Conservation (phyloP, 2,797 vertebrate species). For the Poecile montanus region DNA sequence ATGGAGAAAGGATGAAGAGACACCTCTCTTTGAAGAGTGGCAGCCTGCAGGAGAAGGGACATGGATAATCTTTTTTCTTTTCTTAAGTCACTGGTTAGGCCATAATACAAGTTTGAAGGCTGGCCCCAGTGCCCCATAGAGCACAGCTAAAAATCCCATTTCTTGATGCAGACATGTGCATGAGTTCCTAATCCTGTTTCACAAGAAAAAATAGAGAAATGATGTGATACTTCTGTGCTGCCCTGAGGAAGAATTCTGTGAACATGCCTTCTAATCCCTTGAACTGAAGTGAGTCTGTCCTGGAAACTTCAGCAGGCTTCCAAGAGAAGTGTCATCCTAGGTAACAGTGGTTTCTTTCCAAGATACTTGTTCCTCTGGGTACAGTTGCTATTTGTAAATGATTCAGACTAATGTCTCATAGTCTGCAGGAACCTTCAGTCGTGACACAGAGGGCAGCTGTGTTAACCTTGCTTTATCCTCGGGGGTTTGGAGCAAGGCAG, state of each 20-base stretch:
- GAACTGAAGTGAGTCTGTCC: background rate
- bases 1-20: background rate
- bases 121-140: background rate
- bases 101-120: background rate
- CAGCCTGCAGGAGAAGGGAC: background rate
- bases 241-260: background rate
- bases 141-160: background rate
- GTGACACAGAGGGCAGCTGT: background rate
- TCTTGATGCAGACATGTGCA: background rate
- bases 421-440: background rate
- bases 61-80: background rate
- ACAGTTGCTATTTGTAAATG: constrained; percentile 7
- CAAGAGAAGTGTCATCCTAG: constrained; percentile 19
- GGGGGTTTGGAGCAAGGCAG: background rate
- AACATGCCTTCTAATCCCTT: background rate
- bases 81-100: background rate
- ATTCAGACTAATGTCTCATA: background rate
- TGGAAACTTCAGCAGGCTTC: background rate
- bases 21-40: background rate
- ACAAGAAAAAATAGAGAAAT: background rate
- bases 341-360: constrained; percentile 37
- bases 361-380: background rate
- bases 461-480: background rate
- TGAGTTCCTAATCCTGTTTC: background rate
- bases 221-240: background rate